Percentiles rank a stretch among this genome's conserved stretches.
These are phyloP conservation scores for Rhinolophus sinicus DNA, from an alignment of 2,113 vertebrate species.

Conservation along the genomic window DNA sequence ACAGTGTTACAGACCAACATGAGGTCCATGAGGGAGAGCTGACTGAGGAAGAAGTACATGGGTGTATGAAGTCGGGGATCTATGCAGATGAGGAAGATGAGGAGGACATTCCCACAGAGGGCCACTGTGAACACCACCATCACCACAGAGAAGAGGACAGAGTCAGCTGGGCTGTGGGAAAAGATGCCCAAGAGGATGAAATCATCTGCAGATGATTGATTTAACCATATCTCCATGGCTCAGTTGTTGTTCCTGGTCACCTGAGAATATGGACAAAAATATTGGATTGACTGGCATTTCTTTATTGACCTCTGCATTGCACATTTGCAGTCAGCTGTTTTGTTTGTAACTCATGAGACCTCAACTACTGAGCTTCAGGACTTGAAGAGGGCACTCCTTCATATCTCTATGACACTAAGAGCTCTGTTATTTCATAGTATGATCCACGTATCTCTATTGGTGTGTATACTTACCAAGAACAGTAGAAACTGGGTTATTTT, in stretches of 20 bases:
- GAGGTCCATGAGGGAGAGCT: constrained; percentile 75
- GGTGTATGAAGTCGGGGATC: constrained; percentile 59
- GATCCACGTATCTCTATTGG: background rate
- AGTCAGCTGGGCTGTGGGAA: background rate
- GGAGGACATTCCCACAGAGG: constrained; percentile 61
- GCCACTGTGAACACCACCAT: constrained; percentile 51
- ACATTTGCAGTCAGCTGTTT: background rate
- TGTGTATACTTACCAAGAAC: background rate
- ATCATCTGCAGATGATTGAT: constrained; percentile 26
- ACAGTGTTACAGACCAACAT: constrained; percentile 64
- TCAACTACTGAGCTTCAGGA: background rate
- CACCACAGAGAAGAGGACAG: constrained; percentile 45
- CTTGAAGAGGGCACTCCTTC: background rate
- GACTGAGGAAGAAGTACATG: constrained; percentile 77
- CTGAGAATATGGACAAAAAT: background rate
- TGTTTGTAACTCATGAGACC: background rate
- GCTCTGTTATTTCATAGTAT: background rate
- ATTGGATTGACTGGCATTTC: background rate
- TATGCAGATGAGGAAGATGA: constrained; percentile 58
- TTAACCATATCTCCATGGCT: constrained; percentile 37
- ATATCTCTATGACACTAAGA: background rate
- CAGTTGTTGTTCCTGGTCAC: background rate
- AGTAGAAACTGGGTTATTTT: background rate
- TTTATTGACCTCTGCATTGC: background rate
- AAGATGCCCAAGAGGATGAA: constrained; percentile 73